phyloP scores from a whole-genome alignment of 2,888 invertebrate genomes.

The Rhamnusium bicolor region DNA sequence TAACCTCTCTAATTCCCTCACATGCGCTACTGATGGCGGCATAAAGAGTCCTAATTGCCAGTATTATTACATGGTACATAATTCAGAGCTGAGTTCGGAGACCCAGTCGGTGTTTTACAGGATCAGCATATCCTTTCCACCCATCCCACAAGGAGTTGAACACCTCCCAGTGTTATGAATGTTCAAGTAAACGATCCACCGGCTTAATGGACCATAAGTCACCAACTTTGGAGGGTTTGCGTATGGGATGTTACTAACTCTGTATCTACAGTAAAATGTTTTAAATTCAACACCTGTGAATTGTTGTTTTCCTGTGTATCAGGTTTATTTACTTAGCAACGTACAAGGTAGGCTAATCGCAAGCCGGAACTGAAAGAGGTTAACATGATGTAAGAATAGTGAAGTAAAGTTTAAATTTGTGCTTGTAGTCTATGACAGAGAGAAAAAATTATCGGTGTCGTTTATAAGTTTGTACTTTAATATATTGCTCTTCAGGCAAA shows the following conservation, averaged over 20 bases:
- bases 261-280: slow-evolving; percentile 1
- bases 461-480: no score
- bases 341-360: not conserved
- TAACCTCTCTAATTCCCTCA: slow-evolving; percentile 14
- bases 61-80: slow-evolving; percentile 38
- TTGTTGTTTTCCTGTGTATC: slow-evolving; percentile 34
- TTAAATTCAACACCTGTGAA: slow-evolving; percentile 43
- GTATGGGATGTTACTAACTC: slow-evolving; percentile 16
- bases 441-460: not conserved
- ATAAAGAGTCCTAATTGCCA: slow-evolving; percentile 32
- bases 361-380: not conserved
- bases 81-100: slow-evolving; percentile 27
- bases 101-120: slow-evolving; percentile 36
- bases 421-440: not conserved
- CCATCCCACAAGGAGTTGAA: slow-evolving; percentile 31
- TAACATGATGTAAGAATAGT: not conserved
- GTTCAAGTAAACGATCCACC: slow-evolving; percentile 43
- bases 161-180: slow-evolving; percentile 38
- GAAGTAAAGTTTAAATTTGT: not conserved
- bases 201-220: slow-evolving; percentile 48
- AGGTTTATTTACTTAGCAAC: slow-evolving; percentile 17
- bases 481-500: no score
- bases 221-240: slow-evolving; percentile 28
- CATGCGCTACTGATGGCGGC: slow-evolving; percentile 2
- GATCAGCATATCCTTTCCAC: slow-evolving; percentile 41